Evolutionary conservation across 1,140 invertebrate species (phyloP).

Genomic region (Drosophila navojoa): DNA sequence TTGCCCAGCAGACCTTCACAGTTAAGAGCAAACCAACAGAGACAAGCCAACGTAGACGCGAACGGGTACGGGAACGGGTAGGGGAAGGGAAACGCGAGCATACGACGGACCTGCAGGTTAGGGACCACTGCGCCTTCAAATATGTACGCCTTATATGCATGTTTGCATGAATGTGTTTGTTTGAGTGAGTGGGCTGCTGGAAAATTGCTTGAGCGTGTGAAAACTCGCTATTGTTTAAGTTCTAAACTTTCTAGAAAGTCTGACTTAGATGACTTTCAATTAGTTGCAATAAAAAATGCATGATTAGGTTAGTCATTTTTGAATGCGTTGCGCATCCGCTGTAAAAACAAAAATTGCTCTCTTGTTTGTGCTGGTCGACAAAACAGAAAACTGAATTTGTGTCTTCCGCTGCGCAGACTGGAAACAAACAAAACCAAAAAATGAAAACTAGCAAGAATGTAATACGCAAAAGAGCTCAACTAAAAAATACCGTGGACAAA

Average conservation of each 20-base stretch:
- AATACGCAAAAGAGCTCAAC: too few species aligned
- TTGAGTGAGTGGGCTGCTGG: slow-evolving; percentile 3
- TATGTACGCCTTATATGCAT: not conserved
- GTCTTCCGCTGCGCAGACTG: slow-evolving; percentile 53
- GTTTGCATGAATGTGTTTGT: not conserved
- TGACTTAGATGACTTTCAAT: slow-evolving; percentile 52
- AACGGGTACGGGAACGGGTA: too few species aligned
- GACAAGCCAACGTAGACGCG: not conserved
- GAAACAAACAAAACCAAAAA: slow-evolving; percentile 20
- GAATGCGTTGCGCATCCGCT: slow-evolving; percentile 60
- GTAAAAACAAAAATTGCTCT: slow-evolving; percentile 18
- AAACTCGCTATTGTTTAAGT: slow-evolving; percentile 27
- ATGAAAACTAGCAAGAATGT: too few species aligned
- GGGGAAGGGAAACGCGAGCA: not conserved
- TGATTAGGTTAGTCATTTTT: slow-evolving; percentile 59
- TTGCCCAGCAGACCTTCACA: slow-evolving; percentile 8
- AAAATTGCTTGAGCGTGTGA: slow-evolving; percentile 40
- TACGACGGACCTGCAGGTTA: not conserved
- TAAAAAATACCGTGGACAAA: too few species aligned
- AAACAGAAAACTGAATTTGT: slow-evolving; percentile 60
- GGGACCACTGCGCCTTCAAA: not conserved
- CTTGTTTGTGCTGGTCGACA: slow-evolving; percentile 35
- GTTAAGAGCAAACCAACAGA: slow-evolving; percentile 11
- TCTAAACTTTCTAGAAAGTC: slow-evolving; percentile 29
- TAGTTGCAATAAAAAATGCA: slow-evolving; percentile 51